Evolutionary conservation across 2,888 invertebrate species (phyloP).

Genomic region (Drosophila borborema): DNA sequence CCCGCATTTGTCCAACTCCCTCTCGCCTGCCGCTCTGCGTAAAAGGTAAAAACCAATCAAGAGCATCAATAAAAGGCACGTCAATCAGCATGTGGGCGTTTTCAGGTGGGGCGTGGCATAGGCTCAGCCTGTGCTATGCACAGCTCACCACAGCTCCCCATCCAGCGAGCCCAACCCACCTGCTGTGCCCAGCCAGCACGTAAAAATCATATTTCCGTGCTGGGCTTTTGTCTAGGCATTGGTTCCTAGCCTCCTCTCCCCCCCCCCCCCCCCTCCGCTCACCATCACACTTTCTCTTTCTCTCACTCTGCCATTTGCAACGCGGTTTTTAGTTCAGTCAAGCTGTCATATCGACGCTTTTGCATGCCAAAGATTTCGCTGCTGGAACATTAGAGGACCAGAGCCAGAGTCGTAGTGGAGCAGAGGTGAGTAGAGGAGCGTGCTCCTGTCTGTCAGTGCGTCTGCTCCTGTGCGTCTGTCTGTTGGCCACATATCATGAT

Average conservation of each 20-base stretch:
- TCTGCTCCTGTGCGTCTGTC: slow-evolving; percentile 26
- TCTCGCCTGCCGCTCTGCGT: slow-evolving; percentile 11
- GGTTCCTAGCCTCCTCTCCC: slow-evolving; percentile 5
- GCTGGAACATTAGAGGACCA: slow-evolving; percentile 5
- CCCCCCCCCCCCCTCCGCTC: background rate
- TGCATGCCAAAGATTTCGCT: slow-evolving; percentile 57
- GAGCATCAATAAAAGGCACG: slow-evolving; percentile 85
- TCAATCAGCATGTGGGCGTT: slow-evolving; percentile 80
- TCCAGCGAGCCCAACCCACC: background rate
- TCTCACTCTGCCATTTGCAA: slow-evolving; percentile 16
- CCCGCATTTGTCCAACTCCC: slow-evolving; percentile 49
- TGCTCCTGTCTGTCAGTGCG: slow-evolving; percentile 1
- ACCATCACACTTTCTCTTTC: background rate
- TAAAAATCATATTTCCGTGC: slow-evolving; percentile 72
- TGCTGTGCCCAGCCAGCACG: slow-evolving; percentile 60
- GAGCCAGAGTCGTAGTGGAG: background rate
- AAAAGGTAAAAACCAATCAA: slow-evolving; percentile 85
- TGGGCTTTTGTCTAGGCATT: slow-evolving; percentile 70
- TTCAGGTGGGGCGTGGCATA: slow-evolving; percentile 42
- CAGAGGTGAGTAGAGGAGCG: background rate
- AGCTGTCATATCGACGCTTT: slow-evolving; percentile 79
- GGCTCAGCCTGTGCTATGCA: slow-evolving; percentile 41
- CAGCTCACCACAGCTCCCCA: background rate
- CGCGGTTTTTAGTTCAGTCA: slow-evolving; percentile 77
- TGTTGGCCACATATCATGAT: slow-evolving; percentile 76